A percentile compares a stretch with the other conserved stretches of the same genome.
These are phyloP conservation scores for Tupiocoris notatus DNA, from an alignment of 2,888 invertebrate genomes.

Conservation along the genomic window DNA sequence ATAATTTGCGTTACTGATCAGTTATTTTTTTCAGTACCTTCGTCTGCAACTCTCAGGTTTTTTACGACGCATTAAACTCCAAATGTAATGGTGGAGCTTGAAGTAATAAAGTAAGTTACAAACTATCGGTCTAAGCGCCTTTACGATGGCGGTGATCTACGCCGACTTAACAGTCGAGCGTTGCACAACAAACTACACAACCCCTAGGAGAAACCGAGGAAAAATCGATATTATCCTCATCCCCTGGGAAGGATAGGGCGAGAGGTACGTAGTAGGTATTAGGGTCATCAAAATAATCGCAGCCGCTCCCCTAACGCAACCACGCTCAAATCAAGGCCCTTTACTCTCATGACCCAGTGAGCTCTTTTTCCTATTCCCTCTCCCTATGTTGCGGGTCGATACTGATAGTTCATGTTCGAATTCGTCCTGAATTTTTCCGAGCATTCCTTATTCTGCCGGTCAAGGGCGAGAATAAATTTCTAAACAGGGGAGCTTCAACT, in stretches of 20 bases:
- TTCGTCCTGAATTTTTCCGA: too few species aligned
- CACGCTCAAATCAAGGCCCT: background rate
- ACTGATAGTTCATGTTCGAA: too few species aligned
- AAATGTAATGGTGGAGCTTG: too few species aligned
- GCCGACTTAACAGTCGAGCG: slow-evolving; percentile 12
- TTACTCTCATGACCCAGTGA: background rate
- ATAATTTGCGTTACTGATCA: too few species aligned
- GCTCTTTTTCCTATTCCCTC: background rate
- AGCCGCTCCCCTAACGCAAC: background rate
- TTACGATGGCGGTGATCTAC: slow-evolving; percentile 2
- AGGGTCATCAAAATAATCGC: background rate
- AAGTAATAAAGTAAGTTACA: too few species aligned
- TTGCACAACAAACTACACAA: slow-evolving; percentile 28
- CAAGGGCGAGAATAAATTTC: too few species aligned
- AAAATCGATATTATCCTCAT: slow-evolving; percentile 18
- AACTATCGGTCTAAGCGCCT: slow-evolving; percentile 24
- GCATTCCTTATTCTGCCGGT: too few species aligned
- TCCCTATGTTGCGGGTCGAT: background rate
- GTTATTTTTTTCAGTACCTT: too few species aligned
- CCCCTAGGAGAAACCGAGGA: slow-evolving; percentile 7
- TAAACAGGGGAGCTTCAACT: too few species aligned
- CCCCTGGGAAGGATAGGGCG: background rate
- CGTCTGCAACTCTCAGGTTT: too few species aligned
- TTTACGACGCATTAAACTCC: too few species aligned
- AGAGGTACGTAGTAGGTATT: background rate